A percentile compares a stretch with the other conserved stretches of the same genome.
Conservation (phyloP, 2,888 invertebrate species). For the Luperina nickerlii region DNA sequence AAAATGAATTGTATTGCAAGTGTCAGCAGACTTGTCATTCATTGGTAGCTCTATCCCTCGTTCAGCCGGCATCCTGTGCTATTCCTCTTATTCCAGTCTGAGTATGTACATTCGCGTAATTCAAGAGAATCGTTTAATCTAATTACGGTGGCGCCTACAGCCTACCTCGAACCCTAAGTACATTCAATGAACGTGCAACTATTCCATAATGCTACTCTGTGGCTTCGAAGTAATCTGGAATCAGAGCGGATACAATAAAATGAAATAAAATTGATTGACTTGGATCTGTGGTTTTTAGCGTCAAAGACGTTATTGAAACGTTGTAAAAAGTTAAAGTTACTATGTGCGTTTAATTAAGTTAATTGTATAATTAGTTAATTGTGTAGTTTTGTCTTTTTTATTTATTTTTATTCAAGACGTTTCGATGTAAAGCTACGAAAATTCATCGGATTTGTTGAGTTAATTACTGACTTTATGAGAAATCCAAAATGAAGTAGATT, state of each 20-base stretch:
- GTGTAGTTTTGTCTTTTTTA: not conserved
- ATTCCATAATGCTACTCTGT: conserved; percentile 65
- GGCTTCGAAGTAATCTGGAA: conserved; percentile 46
- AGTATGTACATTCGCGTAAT: conserved; percentile 64
- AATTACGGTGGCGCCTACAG: conserved; percentile 73
- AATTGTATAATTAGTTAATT: conserved; percentile 16
- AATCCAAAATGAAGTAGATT: not conserved
- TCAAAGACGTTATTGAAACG: conserved; percentile 29
- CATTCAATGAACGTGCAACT: conserved; percentile 69
- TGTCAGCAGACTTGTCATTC: conserved; percentile 52
- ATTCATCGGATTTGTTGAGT: not conserved
- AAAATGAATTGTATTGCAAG: conserved; percentile 25
- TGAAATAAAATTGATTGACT: conserved; percentile 48
- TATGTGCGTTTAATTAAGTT: conserved; percentile 32
- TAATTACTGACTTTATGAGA: not conserved
- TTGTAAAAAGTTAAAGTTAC: conserved; percentile 18
- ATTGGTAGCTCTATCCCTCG: conserved; percentile 52
- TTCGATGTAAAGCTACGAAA: not conserved
- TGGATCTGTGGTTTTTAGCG: conserved; percentile 44
- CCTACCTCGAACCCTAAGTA: conserved; percentile 19
- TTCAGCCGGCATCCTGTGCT: conserved; percentile 62
- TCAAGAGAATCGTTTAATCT: conserved; percentile 72
- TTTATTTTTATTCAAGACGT: not conserved
- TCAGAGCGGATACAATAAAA: conserved; percentile 65
- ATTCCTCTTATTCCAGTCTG: conserved; percentile 65